A percentile compares a stretch with the other conserved stretches of the same genome.
These are phyloP conservation scores for Manis crassicaudata DNA, from an alignment of 2,797 vertebrate species.

Conservation along the genomic window DNA sequence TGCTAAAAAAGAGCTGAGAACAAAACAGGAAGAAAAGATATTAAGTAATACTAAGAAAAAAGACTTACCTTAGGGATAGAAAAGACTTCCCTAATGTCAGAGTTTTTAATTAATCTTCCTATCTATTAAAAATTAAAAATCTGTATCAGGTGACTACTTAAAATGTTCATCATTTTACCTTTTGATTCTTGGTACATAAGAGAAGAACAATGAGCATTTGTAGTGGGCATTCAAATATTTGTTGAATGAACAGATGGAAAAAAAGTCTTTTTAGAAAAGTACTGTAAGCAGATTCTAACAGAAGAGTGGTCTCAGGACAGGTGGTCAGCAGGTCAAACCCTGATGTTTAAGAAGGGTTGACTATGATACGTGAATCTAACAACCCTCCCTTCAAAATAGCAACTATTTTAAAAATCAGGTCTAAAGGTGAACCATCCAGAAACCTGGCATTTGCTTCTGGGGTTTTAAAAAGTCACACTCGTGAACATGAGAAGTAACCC, in stretches of 20 bases:
- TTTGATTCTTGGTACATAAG: neutral
- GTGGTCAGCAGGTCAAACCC: neutral
- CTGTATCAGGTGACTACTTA: constrained; percentile 27
- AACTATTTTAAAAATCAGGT: constrained; percentile 37
- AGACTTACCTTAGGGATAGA: neutral
- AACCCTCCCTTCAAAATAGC: neutral
- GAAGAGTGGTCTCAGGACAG: neutral
- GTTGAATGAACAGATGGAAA: neutral
- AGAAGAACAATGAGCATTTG: neutral
- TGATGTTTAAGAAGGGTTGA: neutral
- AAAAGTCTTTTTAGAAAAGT: neutral
- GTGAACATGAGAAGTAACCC: constrained; percentile 23
- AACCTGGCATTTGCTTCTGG: neutral
- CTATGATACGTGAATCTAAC: neutral
- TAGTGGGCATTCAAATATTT: neutral
- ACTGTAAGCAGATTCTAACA: neutral
- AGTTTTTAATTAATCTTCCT: constrained; percentile 57
- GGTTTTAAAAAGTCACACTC: neutral
- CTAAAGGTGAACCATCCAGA: constrained; percentile 34
- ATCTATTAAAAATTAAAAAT: constrained; percentile 70
- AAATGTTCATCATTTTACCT: constrained; percentile 24
- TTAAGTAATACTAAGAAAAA: constrained; percentile 14
- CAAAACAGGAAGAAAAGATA: constrained; percentile 22
- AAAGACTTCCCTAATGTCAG: neutral
- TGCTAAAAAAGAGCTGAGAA: neutral